phyloP scores from a whole-genome alignment of 2,113 vertebrate genomes.

The Perca flavescens region DNA sequence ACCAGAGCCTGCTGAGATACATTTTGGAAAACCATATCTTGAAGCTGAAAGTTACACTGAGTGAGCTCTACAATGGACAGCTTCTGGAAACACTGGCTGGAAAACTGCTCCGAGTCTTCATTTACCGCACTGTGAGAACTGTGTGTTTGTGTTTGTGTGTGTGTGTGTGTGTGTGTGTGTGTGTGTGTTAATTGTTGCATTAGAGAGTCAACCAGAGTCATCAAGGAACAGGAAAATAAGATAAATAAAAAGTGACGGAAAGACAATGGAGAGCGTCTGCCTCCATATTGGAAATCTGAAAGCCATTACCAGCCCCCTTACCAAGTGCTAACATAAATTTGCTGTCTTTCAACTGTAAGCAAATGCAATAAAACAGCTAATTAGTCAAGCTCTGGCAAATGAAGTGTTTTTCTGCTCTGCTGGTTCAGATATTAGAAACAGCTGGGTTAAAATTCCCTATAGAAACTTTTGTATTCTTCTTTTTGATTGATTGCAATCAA shows the following conservation, averaged over 20 bases:
- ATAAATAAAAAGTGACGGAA: conserved; percentile 1
- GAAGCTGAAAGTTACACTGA: conserved; percentile 92
- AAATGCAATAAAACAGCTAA: conserved; percentile 45
- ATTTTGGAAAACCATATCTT: conserved; percentile 95
- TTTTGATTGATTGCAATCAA: conserved; percentile 46
- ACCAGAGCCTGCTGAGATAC: conserved; percentile 86
- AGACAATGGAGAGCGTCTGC: background rate
- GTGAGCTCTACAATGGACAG: conserved; percentile 95
- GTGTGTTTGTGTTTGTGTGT: conserved; percentile 11
- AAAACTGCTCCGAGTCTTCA: conserved; percentile 92
- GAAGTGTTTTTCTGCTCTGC: conserved; percentile 8
- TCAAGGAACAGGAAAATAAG: background rate
- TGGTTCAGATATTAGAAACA: conserved; percentile 38
- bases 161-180: conserved; percentile 21
- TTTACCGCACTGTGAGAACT: conserved; percentile 95
- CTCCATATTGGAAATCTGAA: conserved; percentile 26
- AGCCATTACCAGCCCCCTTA: background rate
- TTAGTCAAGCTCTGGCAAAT: conserved; percentile 40
- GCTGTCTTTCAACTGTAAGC: conserved; percentile 39
- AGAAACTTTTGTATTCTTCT: conserved; percentile 11
- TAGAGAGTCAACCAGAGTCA: background rate
- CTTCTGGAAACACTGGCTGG: conserved; percentile 92
- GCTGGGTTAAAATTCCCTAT: conserved; percentile 25
- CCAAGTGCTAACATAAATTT: conserved; percentile 34
- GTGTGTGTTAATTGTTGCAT: background rate